phyloP scores from a whole-genome alignment of 2,888 invertebrate species.

The Dolichopus griseipennis region DNA sequence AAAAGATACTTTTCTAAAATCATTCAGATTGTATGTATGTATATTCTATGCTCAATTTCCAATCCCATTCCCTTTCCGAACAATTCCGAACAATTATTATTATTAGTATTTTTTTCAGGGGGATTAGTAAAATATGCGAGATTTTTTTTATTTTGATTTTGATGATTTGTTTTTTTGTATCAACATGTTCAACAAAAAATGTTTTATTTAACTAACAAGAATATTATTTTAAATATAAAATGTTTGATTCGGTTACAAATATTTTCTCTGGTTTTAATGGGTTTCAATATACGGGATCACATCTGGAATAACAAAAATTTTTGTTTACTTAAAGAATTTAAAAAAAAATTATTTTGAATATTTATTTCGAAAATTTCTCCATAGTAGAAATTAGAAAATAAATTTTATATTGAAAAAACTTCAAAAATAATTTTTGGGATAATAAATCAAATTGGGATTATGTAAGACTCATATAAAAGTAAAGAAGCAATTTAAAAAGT shows the following conservation, averaged over 20 bases:
- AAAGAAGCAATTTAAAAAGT: no score
- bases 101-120: no score
- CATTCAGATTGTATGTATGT: no score
- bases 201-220: neutral
- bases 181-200: neutral
- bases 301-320: slow-evolving; percentile 1
- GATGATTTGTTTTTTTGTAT: neutral
- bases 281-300: neutral
- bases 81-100: no score
- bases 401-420: no score
- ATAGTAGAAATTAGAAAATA: no score
- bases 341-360: neutral
- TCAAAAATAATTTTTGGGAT: no score
- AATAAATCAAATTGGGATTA: no score
- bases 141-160: neutral
- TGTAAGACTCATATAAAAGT: no score
- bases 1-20: neutral
- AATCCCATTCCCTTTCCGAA: neutral
- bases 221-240: no score
- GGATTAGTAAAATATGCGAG: neutral
- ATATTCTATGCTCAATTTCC: neutral
- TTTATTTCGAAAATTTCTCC: neutral
- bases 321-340: slow-evolving; percentile 3
- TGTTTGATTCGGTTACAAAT: no score
- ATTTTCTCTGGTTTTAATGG: neutral